These are phyloP conservation scores for Deroplatys truncata DNA, from an alignment of 2,888 invertebrate species.

Conservation along the genomic window DNA sequence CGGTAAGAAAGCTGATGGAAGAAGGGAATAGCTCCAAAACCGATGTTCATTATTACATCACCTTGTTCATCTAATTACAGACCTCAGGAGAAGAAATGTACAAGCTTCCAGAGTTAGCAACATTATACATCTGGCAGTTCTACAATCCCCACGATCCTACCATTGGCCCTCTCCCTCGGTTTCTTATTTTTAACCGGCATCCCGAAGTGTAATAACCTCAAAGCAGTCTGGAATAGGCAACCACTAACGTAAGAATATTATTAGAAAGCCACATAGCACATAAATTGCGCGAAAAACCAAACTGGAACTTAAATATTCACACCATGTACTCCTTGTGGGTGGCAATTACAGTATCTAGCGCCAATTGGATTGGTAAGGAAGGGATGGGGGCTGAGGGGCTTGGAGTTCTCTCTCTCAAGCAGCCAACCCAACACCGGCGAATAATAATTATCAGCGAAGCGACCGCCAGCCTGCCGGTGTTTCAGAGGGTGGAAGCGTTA, in stretches of 20 bases:
- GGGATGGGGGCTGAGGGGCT: not conserved
- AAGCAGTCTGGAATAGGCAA: not conserved
- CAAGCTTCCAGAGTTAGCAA: not conserved
- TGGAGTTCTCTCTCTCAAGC: not conserved
- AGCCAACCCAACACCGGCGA: not conserved
- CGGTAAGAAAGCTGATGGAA: not conserved
- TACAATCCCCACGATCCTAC: not conserved
- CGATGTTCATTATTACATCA: not conserved
- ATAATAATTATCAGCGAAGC: conserved; percentile 4
- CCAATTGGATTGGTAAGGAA: conserved; percentile 1
- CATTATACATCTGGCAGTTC: not conserved
- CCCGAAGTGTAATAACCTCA: not conserved
- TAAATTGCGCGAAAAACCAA: conserved; percentile 14
- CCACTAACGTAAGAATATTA: conserved; percentile 9
- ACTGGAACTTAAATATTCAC: conserved; percentile 11
- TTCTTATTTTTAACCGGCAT: not conserved
- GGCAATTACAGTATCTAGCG: conserved; percentile 4
- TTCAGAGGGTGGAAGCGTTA: not conserved
- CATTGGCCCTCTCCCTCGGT: not conserved
- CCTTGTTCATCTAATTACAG: conserved; percentile 12
- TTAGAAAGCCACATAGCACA: conserved; percentile 12
- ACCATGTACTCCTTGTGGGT: conserved; percentile 7
- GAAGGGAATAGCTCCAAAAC: not conserved
- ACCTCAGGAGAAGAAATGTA: not conserved
- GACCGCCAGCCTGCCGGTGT: not conserved